Evolutionary conservation across 2,888 invertebrate species (phyloP).

Genomic region (Matsumyia berberina): DNA sequence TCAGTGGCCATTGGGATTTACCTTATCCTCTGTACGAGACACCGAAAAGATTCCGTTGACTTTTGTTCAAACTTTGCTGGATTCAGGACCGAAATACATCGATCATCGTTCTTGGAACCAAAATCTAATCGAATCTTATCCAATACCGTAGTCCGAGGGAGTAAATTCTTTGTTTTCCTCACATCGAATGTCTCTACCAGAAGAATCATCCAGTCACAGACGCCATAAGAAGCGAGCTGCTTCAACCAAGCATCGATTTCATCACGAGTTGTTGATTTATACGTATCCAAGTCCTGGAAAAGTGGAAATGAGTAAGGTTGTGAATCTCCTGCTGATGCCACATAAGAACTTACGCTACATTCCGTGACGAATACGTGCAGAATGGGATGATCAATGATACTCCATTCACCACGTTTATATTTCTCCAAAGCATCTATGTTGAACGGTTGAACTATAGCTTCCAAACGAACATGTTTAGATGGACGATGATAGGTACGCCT

Average conservation of each 20-base stretch:
- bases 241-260: slow-evolving; percentile 95
- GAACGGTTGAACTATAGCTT: slow-evolving; percentile 92
- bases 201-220: slow-evolving; percentile 97
- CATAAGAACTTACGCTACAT: slow-evolving; percentile 89
- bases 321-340: neutral
- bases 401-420: slow-evolving; percentile 90
- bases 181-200: slow-evolving; percentile 96
- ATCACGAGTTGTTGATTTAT: slow-evolving; percentile 94
- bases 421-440: slow-evolving; percentile 88
- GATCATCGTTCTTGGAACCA: slow-evolving; percentile 93
- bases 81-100: slow-evolving; percentile 95
- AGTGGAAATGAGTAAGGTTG: neutral
- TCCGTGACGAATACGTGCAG: slow-evolving; percentile 98
- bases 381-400: slow-evolving; percentile 94
- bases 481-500: slow-evolving; percentile 94
- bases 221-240: slow-evolving; percentile 89
- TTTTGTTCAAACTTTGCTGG: slow-evolving; percentile 95
- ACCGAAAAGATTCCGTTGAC: slow-evolving; percentile 95
- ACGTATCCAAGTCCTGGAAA: slow-evolving; percentile 94
- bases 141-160: slow-evolving; percentile 95
- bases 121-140: slow-evolving; percentile 98
- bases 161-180: slow-evolving; percentile 94
- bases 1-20: slow-evolving; percentile 81
- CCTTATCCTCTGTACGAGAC: slow-evolving; percentile 92
- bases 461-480: slow-evolving; percentile 92